Evolutionary conservation across 2,888 invertebrate species (phyloP).

Genomic region (Agonum fuliginosum): DNA sequence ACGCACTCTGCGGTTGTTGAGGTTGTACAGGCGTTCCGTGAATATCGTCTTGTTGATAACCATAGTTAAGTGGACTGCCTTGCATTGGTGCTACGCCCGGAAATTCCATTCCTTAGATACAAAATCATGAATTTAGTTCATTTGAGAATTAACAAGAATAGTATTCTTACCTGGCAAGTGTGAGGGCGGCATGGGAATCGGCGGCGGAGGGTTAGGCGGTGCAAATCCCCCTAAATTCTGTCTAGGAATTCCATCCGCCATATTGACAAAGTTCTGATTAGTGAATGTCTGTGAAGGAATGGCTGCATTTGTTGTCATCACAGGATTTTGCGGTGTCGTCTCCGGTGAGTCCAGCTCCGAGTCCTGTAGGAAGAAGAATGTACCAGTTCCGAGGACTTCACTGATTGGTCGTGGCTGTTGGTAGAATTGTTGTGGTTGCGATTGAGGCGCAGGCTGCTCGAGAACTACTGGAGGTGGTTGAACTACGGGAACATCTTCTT

Average conservation of each 20-base stretch:
- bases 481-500: constrained; percentile 60
- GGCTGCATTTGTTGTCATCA: constrained; percentile 65
- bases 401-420: constrained; percentile 80
- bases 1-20: neutral
- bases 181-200: constrained; percentile 76
- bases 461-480: constrained; percentile 66
- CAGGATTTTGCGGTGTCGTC: constrained; percentile 69
- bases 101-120: constrained; percentile 31
- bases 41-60: constrained; percentile 6
- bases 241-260: constrained; percentile 72
- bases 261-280: constrained; percentile 83
- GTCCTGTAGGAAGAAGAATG: constrained; percentile 91
- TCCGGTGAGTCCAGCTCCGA: constrained; percentile 88
- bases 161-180: constrained; percentile 18
- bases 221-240: constrained; percentile 73
- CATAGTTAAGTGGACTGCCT: neutral
- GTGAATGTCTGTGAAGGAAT: constrained; percentile 91
- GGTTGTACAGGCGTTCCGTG: neutral
- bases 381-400: constrained; percentile 85
- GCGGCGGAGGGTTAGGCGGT: constrained; percentile 75
- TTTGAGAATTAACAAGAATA: too few species aligned
- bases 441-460: constrained; percentile 61
- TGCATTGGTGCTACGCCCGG: constrained; percentile 5
- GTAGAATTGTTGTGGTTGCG: constrained; percentile 70
- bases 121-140: too few species aligned